Percentiles rank a stretch among this genome's conserved stretches.
phyloP scores from a whole-genome alignment of 2,113 vertebrate genomes.

The Hippocampus abdominalis region DNA sequence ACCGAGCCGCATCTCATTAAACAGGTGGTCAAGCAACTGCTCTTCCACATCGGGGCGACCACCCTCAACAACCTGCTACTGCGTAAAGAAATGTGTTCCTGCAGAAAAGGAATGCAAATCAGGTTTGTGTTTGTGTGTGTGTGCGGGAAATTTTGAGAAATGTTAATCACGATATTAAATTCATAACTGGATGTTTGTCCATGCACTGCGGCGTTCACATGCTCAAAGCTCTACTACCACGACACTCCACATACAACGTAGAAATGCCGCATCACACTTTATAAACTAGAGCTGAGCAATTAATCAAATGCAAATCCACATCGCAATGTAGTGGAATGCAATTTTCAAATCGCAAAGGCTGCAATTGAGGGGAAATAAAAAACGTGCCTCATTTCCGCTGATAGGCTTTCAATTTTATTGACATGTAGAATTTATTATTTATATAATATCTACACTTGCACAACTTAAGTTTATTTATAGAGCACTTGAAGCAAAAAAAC shows the following conservation, averaged over 20 bases:
- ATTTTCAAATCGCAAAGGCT: no score
- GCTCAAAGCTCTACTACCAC: background rate
- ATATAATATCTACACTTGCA: no score
- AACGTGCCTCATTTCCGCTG: no score
- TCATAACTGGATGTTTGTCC: background rate
- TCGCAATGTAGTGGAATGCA: no score
- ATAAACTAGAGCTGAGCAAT: no score
- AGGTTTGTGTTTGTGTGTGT: conserved; percentile 70
- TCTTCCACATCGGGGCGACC: conserved; percentile 83
- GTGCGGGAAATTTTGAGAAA: no score
- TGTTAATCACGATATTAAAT: background rate
- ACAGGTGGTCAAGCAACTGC: conserved; percentile 86
- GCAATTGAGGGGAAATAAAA: no score
- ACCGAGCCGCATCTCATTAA: conserved; percentile 82
- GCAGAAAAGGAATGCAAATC: conserved; percentile 98
- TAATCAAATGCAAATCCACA: no score
- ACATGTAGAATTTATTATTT: no score
- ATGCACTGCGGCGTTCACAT: background rate
- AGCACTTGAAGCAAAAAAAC: no score
- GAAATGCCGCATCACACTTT: background rate
- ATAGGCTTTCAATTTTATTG: no score
- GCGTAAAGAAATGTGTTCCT: conserved; percentile 98
- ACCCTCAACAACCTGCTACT: conserved; percentile 92
- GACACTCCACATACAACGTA: background rate
- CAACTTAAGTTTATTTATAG: no score